These are phyloP conservation scores for Oxycera nigricornis DNA, from an alignment of 2,888 invertebrate genomes.

Conservation along the genomic window DNA sequence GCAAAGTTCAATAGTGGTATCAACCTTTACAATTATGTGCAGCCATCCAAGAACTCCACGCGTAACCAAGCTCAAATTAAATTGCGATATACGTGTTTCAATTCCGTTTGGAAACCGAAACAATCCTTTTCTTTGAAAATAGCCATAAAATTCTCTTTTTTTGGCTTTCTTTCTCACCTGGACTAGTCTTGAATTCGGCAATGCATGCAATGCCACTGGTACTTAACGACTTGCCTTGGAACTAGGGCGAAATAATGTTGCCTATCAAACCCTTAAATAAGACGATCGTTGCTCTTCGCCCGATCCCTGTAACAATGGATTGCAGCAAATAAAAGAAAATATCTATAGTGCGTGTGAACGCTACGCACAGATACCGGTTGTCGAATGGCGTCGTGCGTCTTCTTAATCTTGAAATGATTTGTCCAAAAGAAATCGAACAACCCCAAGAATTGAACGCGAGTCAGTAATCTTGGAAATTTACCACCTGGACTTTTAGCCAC, in stretches of 20 bases:
- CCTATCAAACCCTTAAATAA: background rate
- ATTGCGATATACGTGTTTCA: no score
- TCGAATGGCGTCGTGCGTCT: constrained; percentile 26
- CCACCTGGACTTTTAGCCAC: constrained; percentile 34
- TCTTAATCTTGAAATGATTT: constrained; percentile 27
- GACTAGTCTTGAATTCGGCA: background rate
- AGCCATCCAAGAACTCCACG: no score
- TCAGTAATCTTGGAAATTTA: constrained; percentile 31
- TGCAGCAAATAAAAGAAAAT: constrained; percentile 3
- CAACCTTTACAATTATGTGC: no score
- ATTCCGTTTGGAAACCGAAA: background rate
- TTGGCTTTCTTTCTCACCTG: background rate
- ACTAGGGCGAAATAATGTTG: background rate
- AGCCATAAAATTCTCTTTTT: no score
- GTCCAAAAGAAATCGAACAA: constrained; percentile 7
- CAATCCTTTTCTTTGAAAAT: background rate
- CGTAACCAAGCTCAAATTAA: no score
- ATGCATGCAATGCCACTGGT: background rate
- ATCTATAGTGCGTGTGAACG: constrained; percentile 21
- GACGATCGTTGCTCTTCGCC: background rate
- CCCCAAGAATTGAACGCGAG: constrained; percentile 8
- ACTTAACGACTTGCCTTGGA: background rate
- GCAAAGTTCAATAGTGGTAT: no score
- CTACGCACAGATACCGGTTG: background rate
- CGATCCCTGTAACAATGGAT: constrained; percentile 11